Evolutionary conservation across 2,113 vertebrate genomes (phyloP), one percentile per base, ranked within the genome.

Genomic region (Psophia crepitans): DNA sequence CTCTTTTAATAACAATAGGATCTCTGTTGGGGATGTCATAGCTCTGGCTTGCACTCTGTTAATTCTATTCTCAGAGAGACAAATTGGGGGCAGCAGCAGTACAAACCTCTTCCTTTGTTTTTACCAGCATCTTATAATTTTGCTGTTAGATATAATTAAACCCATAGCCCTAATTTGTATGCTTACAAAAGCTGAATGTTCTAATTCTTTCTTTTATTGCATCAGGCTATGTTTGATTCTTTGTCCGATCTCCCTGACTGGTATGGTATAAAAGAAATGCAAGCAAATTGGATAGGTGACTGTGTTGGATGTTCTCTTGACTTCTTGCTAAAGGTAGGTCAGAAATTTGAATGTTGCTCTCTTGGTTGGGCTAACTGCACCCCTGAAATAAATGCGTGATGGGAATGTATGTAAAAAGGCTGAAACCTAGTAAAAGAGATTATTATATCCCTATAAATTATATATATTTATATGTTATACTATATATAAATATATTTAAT

Each of bases 191-290:
- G 14, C 13, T 43, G 54, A n/a, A 48, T 26, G n/a, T 73, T 26
- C 22, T 84, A 19, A 46, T 11, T 79, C 35, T 80, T 93, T 46
- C 51, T 82, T 77, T 82, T 85, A 1, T 96, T 88, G 41, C 73
- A 32, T n/a, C 96, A 99, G 99, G 98, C 99, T 65, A 98, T 99
- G 95, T 97, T 98, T 95, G 99, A 99, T 8, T 98, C 98, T 4
- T 91, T 99, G 96, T 98, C 97, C 4, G 98, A 99, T 84, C 99
- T 99, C 86, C 99, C 99, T 0, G 98, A 99, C 89, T 99, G 99
- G 99, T 99, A 99, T 2, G 99, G 99, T 35, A 99, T 99, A 86
- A 99, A 99, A 97, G 98, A 98, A 97, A 99, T 99, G 99, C 99
- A 99, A 97, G 99, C 99, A 54, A 99, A 99, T 97, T 99, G 99